These are phyloP conservation scores for Pachyrhynchus sulphureomaculatus DNA, from an alignment of 1,140 invertebrate genomes.

Conservation along the genomic window DNA sequence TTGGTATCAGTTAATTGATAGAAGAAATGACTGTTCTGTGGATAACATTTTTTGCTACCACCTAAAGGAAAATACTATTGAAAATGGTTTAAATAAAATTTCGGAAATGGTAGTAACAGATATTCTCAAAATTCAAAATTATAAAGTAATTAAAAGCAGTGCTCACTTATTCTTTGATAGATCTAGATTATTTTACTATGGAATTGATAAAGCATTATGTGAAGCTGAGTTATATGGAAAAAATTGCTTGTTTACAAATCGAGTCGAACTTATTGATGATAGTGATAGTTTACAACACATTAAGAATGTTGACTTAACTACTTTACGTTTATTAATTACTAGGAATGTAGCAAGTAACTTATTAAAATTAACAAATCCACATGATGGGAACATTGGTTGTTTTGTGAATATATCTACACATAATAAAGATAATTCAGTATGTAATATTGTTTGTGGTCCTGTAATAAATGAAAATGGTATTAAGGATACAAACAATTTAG, in stretches of 20 bases:
- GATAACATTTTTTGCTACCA: slow-evolving; percentile 35
- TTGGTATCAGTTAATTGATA: slow-evolving; percentile 36
- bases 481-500: slow-evolving; percentile 31
- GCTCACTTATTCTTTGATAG: slow-evolving; percentile 39
- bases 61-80: slow-evolving; percentile 4
- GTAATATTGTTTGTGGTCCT: slow-evolving; percentile 37
- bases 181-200: slow-evolving; percentile 19
- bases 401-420: slow-evolving; percentile 22
- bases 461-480: slow-evolving; percentile 40
- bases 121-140: slow-evolving; percentile 33
- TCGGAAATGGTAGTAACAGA: slow-evolving; percentile 19
- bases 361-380: slow-evolving; percentile 18
- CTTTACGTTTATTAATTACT: slow-evolving; percentile 33
- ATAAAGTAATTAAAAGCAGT: slow-evolving; percentile 33
- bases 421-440: slow-evolving; percentile 14
- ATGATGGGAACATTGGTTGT: not conserved
- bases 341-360: slow-evolving; percentile 31
- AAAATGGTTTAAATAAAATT: slow-evolving; percentile 9
- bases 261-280: slow-evolving; percentile 16
- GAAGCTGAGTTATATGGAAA: slow-evolving; percentile 31
- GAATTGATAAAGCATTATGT: slow-evolving; percentile 27
- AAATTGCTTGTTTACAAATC: slow-evolving; percentile 7
- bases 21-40: not conserved
- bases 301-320: slow-evolving; percentile 30
- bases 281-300: not conserved